Evolutionary conservation across 1,140 invertebrate species (phyloP).

Genomic region (Sminthurides bifidus): DNA sequence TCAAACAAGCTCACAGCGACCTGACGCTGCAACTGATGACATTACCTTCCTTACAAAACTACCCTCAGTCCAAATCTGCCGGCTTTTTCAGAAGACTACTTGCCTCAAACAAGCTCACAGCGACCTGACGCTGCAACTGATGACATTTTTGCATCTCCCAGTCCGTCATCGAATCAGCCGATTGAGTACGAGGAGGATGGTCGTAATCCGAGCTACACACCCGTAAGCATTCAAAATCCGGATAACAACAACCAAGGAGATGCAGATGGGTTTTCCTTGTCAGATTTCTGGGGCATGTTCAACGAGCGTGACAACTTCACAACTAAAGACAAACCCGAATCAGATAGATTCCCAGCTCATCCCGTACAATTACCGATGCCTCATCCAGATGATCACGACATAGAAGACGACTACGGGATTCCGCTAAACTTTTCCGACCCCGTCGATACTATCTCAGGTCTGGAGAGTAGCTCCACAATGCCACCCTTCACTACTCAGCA

Average conservation of each 20-base stretch:
- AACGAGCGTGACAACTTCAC: background rate
- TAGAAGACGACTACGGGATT: background rate
- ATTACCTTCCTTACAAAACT: background rate
- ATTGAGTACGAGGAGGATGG: conserved; percentile 24
- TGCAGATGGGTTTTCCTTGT: conserved; percentile 23
- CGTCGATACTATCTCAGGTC: conserved; percentile 13
- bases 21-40: no score
- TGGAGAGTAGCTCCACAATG: background rate
- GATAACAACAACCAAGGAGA: conserved; percentile 32
- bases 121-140: no score
- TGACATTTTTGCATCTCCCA: background rate
- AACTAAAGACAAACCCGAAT: no score
- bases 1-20: background rate
- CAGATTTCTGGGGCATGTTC: conserved; percentile 29
- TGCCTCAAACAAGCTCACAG: background rate
- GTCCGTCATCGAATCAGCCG: conserved; percentile 7
- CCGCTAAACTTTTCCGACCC: conserved; percentile 28
- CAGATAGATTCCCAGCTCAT: no score
- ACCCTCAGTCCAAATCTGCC: background rate
- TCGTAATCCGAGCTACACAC: conserved; percentile 11
- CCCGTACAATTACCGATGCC: no score
- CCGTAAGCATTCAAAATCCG: conserved; percentile 34
- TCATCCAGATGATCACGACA: background rate
- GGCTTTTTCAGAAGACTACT: background rate
- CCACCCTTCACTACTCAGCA: no score